Base-by-base conservation (phyloP, 2,888 invertebrate species). In the Sabatieria punctata region DNA sequence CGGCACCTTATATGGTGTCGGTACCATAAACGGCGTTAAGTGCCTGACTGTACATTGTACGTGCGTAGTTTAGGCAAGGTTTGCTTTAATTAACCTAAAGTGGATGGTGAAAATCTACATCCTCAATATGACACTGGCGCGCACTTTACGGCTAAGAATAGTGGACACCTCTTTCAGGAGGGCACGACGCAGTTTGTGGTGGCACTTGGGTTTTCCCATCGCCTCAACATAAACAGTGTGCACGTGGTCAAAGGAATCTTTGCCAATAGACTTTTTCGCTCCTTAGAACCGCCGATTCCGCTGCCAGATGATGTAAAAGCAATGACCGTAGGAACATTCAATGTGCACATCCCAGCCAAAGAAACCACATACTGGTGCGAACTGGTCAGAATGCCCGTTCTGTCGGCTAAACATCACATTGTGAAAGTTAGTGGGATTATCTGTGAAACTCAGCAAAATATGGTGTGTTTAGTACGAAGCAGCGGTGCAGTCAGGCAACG, bases 321-420 rank as follows among this genome's bases (percentile, higher is more conserved):
- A 13, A n/a, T 51, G 18, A 43, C 49, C 19, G 49, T 59, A 13
- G 30, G 43, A 19, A 52, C 54, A 2, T 36, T 51, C n/a, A 25
- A 69, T 66, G 65, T 71, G 1, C 45, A 52, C 6, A 79, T 97
- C 2, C 93, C 93, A 0, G 71, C 73, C 2, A 72, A 68, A 13
- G 91, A 93, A 58, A 97, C 97, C 0, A 93, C 91, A 0, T 97
- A 97, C 64, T 97, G 95, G 93, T 97, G 95, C 64, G 79, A 80
- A 49, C 77, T 89, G 4, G 75, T 81, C 43, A 79, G 78, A 60
- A 67, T 97, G 15, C 85, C 88, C 0, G 71, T 76, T 4, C 71
- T 74, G 47, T 70, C 84, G 40, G 67, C 71, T 49, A 75, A 75
- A 47, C 86, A 85, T 65, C 75, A 75, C 55, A 77, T 89, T 47